phyloP scores from a whole-genome alignment of 2,888 invertebrate genomes.

The Cephus nigrinus region DNA sequence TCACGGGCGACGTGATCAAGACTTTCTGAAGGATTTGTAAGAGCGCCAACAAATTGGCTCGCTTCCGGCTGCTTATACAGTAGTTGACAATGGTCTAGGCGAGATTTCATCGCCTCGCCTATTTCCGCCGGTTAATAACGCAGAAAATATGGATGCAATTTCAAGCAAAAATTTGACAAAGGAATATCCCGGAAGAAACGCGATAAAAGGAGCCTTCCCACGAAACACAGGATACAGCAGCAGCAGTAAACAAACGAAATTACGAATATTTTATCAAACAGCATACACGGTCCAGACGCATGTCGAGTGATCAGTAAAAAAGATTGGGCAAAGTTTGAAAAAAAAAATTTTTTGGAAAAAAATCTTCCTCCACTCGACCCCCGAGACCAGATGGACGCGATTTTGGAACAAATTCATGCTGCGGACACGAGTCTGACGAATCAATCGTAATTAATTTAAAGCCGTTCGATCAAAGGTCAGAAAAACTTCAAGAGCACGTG shows the following conservation, averaged over 20 bases:
- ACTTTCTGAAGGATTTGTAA: neutral
- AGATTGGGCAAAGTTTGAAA: neutral
- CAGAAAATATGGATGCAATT: neutral
- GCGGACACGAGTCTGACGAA: neutral
- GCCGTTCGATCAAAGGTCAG: neutral
- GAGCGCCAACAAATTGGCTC: neutral
- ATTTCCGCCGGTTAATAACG: neutral
- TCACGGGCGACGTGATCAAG: neutral
- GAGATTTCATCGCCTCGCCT: neutral
- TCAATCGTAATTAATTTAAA: neutral
- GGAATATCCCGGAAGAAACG: neutral
- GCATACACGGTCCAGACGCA: no score
- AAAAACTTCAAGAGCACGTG: neutral
- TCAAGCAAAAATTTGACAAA: neutral
- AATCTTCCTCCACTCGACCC: neutral
- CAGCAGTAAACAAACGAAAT: neutral
- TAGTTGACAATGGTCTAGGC: neutral
- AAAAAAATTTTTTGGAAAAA: neutral
- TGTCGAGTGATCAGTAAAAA: neutral
- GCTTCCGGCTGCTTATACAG: neutral
- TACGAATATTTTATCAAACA: neutral
- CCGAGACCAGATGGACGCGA: no score
- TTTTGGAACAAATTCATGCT: neutral
- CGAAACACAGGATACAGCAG: neutral
- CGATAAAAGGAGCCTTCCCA: neutral